Base-by-base conservation (phyloP, 2,888 invertebrate genomes). In the Meliscaeva auricollis region DNA sequence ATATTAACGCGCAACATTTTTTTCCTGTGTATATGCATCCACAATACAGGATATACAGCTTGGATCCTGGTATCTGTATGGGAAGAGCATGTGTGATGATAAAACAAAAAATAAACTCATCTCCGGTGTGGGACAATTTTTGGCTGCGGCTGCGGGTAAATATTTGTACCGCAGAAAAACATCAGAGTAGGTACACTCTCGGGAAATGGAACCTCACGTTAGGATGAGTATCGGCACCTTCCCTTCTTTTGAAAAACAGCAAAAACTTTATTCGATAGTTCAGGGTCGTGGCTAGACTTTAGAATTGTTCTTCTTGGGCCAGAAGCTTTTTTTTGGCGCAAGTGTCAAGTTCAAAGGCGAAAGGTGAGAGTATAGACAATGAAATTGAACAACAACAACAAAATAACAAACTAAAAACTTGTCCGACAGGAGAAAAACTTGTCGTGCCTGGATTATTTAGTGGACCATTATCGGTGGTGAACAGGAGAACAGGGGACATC, bases 381-480 rank as follows among this genome's bases (percentile, higher is more conserved):
- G 17, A 15, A 56, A 17, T 26, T 1, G 8, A 17, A 20, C 0
- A 15, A 17, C 54, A n/a, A 41, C 35, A 48, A 30, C 13, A n/a
- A 35, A 54, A 64, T 17, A 46, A 58, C 26, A 35, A 30, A 52
- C 50, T n/a, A 44, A 30, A 69, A 64, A 75, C 50, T 46, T 68
- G 60, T 78, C 73, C 60, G 48, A 78, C 78, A 78, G 68, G 68
- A 58, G 83, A 58, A 60, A 74, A 79, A 80, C 81, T 85, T 85
- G 85, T 85, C 81, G 81, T 85, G 85, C 72, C 69, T 77, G 85
- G 60, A 72, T 81, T 85, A 81, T 85, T 85, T 85, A 85, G 85
- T 85, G 72, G 72, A 76, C 81, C 85, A 76, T 81, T 85, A 85
- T 69, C 30, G 38, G 38, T 52, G 52, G 52, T 8, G 32, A 15